Evolutionary conservation across 1,140 invertebrate species (phyloP).

Genomic region (Lordiphosa collinella): DNA sequence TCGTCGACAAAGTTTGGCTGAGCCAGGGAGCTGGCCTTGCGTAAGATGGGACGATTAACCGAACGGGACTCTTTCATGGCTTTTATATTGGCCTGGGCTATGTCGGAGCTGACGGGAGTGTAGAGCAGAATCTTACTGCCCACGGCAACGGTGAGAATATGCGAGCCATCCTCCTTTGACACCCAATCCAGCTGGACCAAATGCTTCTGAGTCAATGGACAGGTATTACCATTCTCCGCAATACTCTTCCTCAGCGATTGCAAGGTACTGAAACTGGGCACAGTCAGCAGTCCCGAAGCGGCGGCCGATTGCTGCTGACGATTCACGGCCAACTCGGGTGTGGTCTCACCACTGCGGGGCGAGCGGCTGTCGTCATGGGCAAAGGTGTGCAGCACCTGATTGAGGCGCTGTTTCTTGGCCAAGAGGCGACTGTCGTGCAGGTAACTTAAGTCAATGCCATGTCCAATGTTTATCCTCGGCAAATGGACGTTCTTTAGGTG

Average conservation of each 20-base stretch:
- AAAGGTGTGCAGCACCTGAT: slow-evolving; percentile 84
- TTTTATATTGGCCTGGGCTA: slow-evolving; percentile 94
- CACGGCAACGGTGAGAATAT: slow-evolving; percentile 97
- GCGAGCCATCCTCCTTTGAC: slow-evolving; percentile 98
- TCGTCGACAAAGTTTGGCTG: slow-evolving; percentile 91
- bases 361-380: slow-evolving; percentile 83
- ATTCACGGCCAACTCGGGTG: slow-evolving; percentile 74
- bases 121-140: slow-evolving; percentile 94
- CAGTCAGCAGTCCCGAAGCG: slow-evolving; percentile 86
- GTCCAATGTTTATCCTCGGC: slow-evolving; percentile 89
- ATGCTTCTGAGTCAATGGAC: slow-evolving; percentile 92
- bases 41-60: slow-evolving; percentile 88
- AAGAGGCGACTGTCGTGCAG: slow-evolving; percentile 90
- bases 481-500: slow-evolving; percentile 93
- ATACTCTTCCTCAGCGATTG: slow-evolving; percentile 93
- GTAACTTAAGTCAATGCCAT: slow-evolving; percentile 90
- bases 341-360: slow-evolving; percentile 81
- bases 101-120: slow-evolving; percentile 91
- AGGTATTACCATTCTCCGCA: slow-evolving; percentile 94
- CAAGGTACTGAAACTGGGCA: slow-evolving; percentile 95
- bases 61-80: slow-evolving; percentile 90
- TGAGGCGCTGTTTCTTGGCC: slow-evolving; percentile 88
- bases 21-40: slow-evolving; percentile 92
- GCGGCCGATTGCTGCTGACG: slow-evolving; percentile 64
- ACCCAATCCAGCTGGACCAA: slow-evolving; percentile 98